phyloP scores from a whole-genome alignment of 1,140 invertebrate genomes.

The Belonocnema kinseyi region DNA sequence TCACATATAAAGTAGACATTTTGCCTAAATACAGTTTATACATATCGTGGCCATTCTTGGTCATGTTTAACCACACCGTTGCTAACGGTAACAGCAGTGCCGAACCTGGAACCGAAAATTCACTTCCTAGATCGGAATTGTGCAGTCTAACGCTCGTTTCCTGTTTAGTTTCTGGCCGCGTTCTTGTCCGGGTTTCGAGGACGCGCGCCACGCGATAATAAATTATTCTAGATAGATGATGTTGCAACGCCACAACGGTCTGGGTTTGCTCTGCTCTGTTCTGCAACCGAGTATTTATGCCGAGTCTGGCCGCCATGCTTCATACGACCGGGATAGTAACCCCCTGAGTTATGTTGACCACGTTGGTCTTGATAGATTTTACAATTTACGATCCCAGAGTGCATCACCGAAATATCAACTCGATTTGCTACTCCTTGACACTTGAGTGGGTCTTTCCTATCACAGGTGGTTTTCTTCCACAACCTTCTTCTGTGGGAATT shows the following conservation, averaged over 20 bases:
- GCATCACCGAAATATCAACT: slow-evolving; percentile 53
- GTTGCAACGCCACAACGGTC: slow-evolving; percentile 73
- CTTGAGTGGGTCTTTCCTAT: slow-evolving; percentile 1
- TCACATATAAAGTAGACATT: no score
- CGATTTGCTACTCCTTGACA: slow-evolving; percentile 19
- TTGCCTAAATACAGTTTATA: no score
- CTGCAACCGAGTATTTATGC: slow-evolving; percentile 74
- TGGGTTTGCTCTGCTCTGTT: slow-evolving; percentile 69
- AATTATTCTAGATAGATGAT: slow-evolving; percentile 77
- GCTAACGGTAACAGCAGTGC: background rate
- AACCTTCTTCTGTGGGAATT: background rate
- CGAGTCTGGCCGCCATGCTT: slow-evolving; percentile 75
- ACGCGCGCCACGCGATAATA: slow-evolving; percentile 71
- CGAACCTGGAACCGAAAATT: background rate
- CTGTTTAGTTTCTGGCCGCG: slow-evolving; percentile 66
- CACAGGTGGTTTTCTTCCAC: slow-evolving; percentile 10
- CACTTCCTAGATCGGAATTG: slow-evolving; percentile 23
- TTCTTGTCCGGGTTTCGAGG: slow-evolving; percentile 73
- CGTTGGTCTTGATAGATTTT: slow-evolving; percentile 77
- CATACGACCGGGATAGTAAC: slow-evolving; percentile 67
- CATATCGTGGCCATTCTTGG: no score
- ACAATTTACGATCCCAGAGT: slow-evolving; percentile 73
- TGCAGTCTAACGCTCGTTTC: slow-evolving; percentile 31
- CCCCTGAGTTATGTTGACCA: slow-evolving; percentile 74
- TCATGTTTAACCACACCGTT: no score